These are phyloP conservation scores for Siphamia tubifer DNA, from an alignment of 2,113 vertebrate species.

Conservation along the genomic window DNA sequence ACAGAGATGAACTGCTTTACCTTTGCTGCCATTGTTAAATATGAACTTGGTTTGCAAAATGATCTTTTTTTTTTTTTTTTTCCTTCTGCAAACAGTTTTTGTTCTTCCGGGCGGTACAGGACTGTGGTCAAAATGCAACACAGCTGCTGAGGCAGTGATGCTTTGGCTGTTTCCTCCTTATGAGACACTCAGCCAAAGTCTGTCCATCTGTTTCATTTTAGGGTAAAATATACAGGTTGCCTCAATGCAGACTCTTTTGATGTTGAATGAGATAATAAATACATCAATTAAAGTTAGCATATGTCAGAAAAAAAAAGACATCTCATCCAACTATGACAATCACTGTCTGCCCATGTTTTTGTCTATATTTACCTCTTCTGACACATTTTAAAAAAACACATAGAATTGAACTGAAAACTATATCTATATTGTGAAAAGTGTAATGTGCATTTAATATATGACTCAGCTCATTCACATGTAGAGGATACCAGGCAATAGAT, in stretches of 20 bases:
- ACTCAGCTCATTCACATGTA: neutral
- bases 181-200: neutral
- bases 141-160: constrained; percentile 48
- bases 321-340: neutral
- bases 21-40: neutral
- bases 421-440: too few species aligned
- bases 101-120: neutral
- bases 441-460: neutral
- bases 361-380: neutral
- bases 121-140: constrained; percentile 25
- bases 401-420: too few species aligned
- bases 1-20: neutral
- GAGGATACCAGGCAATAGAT: neutral
- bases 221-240: constrained; percentile 20
- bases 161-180: constrained; percentile 11
- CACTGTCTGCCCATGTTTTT: neutral
- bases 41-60: neutral
- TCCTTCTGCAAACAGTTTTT: neutral
- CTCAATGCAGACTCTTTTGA: constrained; percentile 16
- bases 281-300: neutral
- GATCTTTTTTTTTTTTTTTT: neutral
- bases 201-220: constrained; percentile 36
- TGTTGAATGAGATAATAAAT: constrained; percentile 15
- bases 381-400: neutral
- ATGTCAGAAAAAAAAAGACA: neutral